Evolutionary conservation across 1,140 invertebrate genomes (phyloP), one percentile per base, ranked within the genome.

Genomic region (Hypsibius dujardini): DNA sequence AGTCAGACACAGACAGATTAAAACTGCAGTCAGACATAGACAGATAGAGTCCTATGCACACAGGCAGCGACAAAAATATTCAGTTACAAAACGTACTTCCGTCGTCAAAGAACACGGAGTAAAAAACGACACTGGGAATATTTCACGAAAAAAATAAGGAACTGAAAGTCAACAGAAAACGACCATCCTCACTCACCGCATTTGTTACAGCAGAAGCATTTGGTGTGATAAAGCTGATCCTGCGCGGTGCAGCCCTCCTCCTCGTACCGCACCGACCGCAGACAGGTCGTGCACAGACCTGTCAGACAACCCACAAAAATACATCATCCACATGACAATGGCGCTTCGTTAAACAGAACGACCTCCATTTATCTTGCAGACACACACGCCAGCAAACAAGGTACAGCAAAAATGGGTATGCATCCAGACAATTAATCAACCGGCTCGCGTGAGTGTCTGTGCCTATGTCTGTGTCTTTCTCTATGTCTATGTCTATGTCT

Each of bases 161-260:
- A 7, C 7, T n/a, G 50, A 12, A 56, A 56, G n/a, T 56, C 50
- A 7, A 56, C n/a, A 56, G n/a, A 12, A 12, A 56, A 56, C 7
- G n/a, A 56, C 50, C 50, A 12, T 56, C 50, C 7, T 56, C 7
- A 56, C 81, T 79, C 75, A 82, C 81, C 87, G 78, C 95, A 98
- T 70, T 87, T 85, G 74, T 86, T 85, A 78, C 95, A 98, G 46
- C 87, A 88, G 77, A 98, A 98, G 77, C 95, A 98, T 73, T 84
- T 83, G 46, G 95, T 90, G 79, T 98, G 95, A 77, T 92, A 98
- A 67, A 96, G 86, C 78, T 93, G 87, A 74, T 92, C 90, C 89
- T 97, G 93, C 1, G 94, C 94, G 14, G 91, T 93, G 78, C 93
- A 96, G 0, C 93, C 93, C 75, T 87, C 90, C 71, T 86, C 90